Evolutionary conservation across 2,888 invertebrate genomes (phyloP).

Genomic region (Andrena camellia): DNA sequence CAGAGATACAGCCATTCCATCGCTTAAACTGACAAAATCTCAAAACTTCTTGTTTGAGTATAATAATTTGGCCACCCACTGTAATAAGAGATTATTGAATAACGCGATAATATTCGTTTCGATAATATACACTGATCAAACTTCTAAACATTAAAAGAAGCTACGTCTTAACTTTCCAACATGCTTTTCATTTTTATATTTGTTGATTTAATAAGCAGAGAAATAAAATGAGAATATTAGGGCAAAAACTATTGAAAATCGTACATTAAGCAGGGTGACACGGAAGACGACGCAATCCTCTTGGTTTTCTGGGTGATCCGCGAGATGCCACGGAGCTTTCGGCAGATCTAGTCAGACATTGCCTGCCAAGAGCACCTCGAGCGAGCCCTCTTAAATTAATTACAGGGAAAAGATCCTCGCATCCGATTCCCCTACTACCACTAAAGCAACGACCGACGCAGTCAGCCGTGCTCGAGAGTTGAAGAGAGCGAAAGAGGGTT

Average conservation of each 20-base stretch:
- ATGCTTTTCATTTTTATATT: background rate
- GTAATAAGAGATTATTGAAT: no score
- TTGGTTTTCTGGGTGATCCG: constrained; percentile 70
- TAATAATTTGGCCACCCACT: no score
- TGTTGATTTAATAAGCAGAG: background rate
- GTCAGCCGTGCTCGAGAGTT: constrained; percentile 60
- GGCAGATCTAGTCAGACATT: constrained; percentile 59
- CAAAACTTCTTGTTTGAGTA: no score
- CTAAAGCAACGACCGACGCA: constrained; percentile 39
- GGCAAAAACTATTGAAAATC: background rate
- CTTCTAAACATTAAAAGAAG: no score
- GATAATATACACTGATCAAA: no score
- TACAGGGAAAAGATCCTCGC: constrained; percentile 83
- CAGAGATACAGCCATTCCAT: no score
- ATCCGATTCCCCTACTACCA: constrained; percentile 72
- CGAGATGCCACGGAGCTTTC: constrained; percentile 68
- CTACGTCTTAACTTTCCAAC: no score
- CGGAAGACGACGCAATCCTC: constrained; percentile 50
- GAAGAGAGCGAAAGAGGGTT: constrained; percentile 57
- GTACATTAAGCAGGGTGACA: constrained; percentile 15
- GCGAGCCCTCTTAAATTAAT: constrained; percentile 84
- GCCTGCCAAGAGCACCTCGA: constrained; percentile 71
- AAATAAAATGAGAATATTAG: background rate
- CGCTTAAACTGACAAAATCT: no score
- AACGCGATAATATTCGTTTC: no score